Base-by-base conservation (phyloP, 2,797 vertebrate species). In the Sternotherus odoratus region DNA sequence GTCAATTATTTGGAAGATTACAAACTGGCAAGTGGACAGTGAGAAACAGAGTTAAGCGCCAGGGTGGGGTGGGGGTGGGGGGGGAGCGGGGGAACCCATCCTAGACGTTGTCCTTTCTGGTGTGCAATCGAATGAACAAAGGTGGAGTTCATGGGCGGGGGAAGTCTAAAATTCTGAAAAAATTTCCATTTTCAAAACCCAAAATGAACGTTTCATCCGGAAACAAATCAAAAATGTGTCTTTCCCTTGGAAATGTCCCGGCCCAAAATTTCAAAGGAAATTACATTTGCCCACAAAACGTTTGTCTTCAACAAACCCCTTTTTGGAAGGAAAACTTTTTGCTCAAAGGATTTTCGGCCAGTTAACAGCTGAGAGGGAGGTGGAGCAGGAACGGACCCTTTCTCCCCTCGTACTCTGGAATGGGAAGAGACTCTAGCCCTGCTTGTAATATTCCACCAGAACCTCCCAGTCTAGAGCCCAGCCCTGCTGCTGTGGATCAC, bases 81-180 rank as follows among this genome's bases (percentile, higher is more conserved):
- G 33, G 2, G 2, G 1, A 1, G 63, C n/a, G 15, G 15, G 6
- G 2, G 1, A 23, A 12, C 19, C 17, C 21, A 24, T 39, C 10
- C 66, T 69, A 69, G 21, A 69, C 66, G 23, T 69, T 5, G 10
- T 12, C 21, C 19, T 12, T 39, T 69, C 21, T 23, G 5, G 3
- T 43, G 21, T 43, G 12, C 39, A 39, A 11, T 6, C 24, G 19
- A 72, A 43, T 36, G 63, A 9, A 69, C n/a, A 69, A 39, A 69
- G 66, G 66, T 36, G 66, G 66, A 16, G 36, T 36, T 36, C n/a
- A 24, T 11, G 36, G 26, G 43, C 7, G 39, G 69, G 12, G 5
- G 23, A 43, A 12, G 26, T 43, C 69, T 43, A 43, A 74, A 13
- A 26, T 74, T 43, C 12, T 74, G 39, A 28, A 26, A 23, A 74